phyloP scores from a whole-genome alignment of 2,113 vertebrate species.

The Amphiprion ocellaris region DNA sequence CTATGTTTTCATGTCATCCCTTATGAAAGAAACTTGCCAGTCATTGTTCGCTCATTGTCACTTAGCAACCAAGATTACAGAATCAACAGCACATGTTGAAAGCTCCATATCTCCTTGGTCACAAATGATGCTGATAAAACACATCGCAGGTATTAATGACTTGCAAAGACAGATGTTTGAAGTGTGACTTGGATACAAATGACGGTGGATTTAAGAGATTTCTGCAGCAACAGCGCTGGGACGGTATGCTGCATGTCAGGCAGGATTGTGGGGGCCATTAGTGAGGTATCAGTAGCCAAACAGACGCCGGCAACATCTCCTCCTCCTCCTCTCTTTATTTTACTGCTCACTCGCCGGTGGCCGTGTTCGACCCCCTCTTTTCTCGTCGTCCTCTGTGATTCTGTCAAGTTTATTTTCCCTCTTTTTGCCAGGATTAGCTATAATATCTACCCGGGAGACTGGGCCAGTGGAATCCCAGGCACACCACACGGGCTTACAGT shows the following conservation, averaged over 20 bases:
- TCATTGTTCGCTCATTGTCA: not conserved
- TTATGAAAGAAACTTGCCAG: not conserved
- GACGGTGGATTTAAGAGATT: conserved; percentile 30
- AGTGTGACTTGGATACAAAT: conserved; percentile 22
- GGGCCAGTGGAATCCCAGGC: conserved; percentile 28
- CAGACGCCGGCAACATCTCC: conserved; percentile 10
- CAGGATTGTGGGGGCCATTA: conserved; percentile 60
- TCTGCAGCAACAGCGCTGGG: not conserved
- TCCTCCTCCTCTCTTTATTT: conserved; percentile 16
- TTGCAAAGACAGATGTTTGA: conserved; percentile 29
- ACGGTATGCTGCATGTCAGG: conserved; percentile 29
- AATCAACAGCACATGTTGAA: not conserved
- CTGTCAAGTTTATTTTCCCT: not conserved
- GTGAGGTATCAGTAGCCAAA: conserved; percentile 55
- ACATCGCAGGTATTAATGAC: conserved; percentile 42
- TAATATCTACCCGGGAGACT: conserved; percentile 45
- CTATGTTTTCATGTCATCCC: no score
- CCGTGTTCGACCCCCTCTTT: conserved; percentile 15
- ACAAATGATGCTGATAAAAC: not conserved
- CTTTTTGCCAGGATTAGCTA: conserved; percentile 50
- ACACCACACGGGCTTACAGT: conserved; percentile 45
- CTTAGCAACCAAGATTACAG: not conserved
- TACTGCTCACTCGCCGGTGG: conserved; percentile 10
- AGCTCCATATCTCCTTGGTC: not conserved
- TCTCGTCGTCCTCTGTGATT: conserved; percentile 12